Base-by-base conservation (phyloP, 2,888 invertebrate genomes). In the Sarcophaga carnaria region DNA sequence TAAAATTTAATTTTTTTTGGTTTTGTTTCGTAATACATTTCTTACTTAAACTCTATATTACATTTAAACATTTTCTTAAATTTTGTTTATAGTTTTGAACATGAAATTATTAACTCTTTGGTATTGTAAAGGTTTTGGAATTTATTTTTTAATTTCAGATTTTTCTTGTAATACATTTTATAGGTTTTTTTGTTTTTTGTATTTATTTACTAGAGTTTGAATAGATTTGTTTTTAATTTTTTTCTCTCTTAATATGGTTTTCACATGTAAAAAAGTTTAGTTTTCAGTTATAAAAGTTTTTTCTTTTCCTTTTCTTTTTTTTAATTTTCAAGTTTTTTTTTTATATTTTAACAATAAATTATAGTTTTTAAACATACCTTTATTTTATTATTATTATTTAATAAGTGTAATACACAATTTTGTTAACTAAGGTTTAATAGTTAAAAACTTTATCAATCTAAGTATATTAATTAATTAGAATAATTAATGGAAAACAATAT, bases 391-490 rank as follows among this genome's bases (percentile, higher is more conserved):
- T 47, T 66, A 47, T 72, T 22, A 17, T 63, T 20, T 27, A 63
- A 17, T 74, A 27, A 12, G 3, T 45, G 63, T 79, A 63, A 74
- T 80, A 83, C 74, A 76, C 63, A 59, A 66, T 66, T 71, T 76
- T 84, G 84, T 87, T 87, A 87, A 84, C 87, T 87, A 82, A 87
- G 79, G 71, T 81, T 76, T 64, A 71, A 3, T 82, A 87, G 71
- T 87, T 84, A 79, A 83, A 78, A 78, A 75, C 12, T 83, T 70
- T 54, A 60, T 64, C 10, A 75, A 75, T 63, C 63, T 79, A 22
- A 22, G 22, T 22, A 63, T 37, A 37, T 17, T 75, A 37, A 25
- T 12, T 62, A 71, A 62, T 14, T 71, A 49, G 47, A 25, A 80
- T 49, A 72, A 60, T 25, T 59, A 69, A 47, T 60, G 22, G n/a